Evolutionary conservation across 1,140 invertebrate species (phyloP), one percentile per base, ranked within the genome.

Genomic region (Lordiphosa stackelbergi): DNA sequence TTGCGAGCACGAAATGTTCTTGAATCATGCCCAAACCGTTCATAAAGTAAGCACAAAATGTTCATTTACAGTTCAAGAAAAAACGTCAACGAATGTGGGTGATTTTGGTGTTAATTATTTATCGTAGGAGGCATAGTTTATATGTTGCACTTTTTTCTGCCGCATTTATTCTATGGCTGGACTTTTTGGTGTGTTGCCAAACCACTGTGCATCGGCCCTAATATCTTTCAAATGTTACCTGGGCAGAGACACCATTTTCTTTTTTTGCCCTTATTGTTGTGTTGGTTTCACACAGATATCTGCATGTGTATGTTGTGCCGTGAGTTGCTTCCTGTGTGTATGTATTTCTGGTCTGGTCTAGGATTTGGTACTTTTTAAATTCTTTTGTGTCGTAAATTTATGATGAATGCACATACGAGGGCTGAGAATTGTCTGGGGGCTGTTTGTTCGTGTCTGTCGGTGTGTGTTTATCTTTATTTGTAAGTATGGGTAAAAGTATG

Each of bases 241-340:
- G 77, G 46, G 46, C 63, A 43, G 54, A 69, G 77, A 77, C 72
- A 81, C 77, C 77, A 83, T 81, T 81, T 81, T 83, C 64, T 83
- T 77, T 66, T 66, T 53, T 35, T 31, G 35, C 55, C 55, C 13
- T 46, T 70, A 24, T 43, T 52, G 49, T 52, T 46, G 48, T 57
- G 41, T 41, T 49, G 66, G 48, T 58, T 47, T 58, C 42, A 31
- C 52, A 65, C 51, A 60, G 40, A 66, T 53, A 57, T 42, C 5
- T 41, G n/a, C 45, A 40, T 41, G 64, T 72, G 53, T 42, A 71
- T 63, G 28, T 42, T 51, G 66, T 68, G 52, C 52, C 62, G 48
- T 46, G 40, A 47, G 53, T 34, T 51, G 59, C 47, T 66, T 79
- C 69, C 69, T 79, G 70, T 81, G 64, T 69, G 11, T 46, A 28